A percentile compares a stretch with the other conserved stretches of the same genome.
These are phyloP conservation scores for Enteromius viviparus DNA, from an alignment of 2,797 vertebrate species.

Conservation along the genomic window DNA sequence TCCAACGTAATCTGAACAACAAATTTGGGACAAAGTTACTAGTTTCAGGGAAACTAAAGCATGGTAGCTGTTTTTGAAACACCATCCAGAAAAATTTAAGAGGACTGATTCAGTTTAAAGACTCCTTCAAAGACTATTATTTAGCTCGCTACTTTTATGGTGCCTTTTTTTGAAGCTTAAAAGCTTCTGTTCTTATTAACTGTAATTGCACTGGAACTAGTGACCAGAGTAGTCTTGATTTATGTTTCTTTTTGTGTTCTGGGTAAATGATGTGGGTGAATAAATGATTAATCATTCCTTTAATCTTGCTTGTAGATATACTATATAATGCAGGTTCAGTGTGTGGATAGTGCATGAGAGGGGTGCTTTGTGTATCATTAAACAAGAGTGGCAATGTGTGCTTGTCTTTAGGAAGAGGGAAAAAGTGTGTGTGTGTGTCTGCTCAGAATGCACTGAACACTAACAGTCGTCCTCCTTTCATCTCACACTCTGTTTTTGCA, in stretches of 20 bases:
- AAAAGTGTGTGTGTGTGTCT: conserved; percentile 28
- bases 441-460: conserved; percentile 47
- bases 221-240: not conserved
- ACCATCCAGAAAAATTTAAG: not conserved
- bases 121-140: not conserved
- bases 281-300: conserved; percentile 6
- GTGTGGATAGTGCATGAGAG: conserved; percentile 24
- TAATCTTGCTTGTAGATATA: conserved; percentile 7
- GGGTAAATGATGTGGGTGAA: not conserved
- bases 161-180: conserved; percentile 2
- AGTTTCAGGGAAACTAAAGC: not conserved
- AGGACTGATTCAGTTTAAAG: not conserved
- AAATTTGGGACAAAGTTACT: not conserved
- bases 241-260: not conserved
- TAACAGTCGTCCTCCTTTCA: conserved; percentile 57
- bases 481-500: conserved; percentile 57
- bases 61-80: not conserved
- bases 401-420: conserved; percentile 45
- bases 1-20: not conserved
- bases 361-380: conserved; percentile 22
- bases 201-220: conserved; percentile 1
- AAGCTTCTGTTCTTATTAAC: not conserved
- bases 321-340: not conserved
- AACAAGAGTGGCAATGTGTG: conserved; percentile 30
- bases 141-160: not conserved